These are phyloP conservation scores for Agrypnus murinus DNA, from an alignment of 2,888 invertebrate genomes.

Conservation along the genomic window DNA sequence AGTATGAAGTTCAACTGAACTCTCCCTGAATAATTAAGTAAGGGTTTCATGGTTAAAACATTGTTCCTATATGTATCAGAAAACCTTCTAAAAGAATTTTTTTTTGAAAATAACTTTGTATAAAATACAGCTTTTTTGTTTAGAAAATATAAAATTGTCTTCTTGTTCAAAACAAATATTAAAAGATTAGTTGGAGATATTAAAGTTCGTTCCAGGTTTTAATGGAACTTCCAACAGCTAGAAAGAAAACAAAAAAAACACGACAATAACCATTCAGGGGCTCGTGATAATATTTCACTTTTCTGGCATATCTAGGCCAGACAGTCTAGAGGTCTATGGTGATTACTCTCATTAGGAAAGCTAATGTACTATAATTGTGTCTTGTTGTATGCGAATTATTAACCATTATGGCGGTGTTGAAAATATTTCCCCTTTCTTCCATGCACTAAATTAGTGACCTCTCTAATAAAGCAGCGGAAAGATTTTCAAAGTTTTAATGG, in stretches of 20 bases:
- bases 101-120: constrained; percentile 12
- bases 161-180: too few relatives aligned
- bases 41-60: constrained; percentile 26
- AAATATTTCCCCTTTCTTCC: too few relatives aligned
- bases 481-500: too few relatives aligned
- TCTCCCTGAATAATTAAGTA: constrained; percentile 26
- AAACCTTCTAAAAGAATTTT: neutral
- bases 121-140: too few relatives aligned
- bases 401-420: neutral
- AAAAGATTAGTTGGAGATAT: too few relatives aligned
- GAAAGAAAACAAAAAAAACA: neutral
- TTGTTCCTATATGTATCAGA: constrained; percentile 10
- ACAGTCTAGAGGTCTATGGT: constrained; percentile 27
- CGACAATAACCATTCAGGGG: constrained; percentile 25
- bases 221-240: too few relatives aligned
- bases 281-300: constrained; percentile 25
- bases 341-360: constrained; percentile 28
- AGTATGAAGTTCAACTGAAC: constrained; percentile 25
- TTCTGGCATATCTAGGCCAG: constrained; percentile 30
- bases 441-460: too few relatives aligned
- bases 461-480: too few relatives aligned
- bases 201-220: too few relatives aligned
- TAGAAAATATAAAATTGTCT: too few relatives aligned
- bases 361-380: constrained; percentile 1
- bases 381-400: constrained; percentile 14